A percentile compares a stretch with the other conserved stretches of the same genome.
Conservation (phyloP, 1,140 invertebrate genomes). For the Scaptomyza hsui region DNA sequence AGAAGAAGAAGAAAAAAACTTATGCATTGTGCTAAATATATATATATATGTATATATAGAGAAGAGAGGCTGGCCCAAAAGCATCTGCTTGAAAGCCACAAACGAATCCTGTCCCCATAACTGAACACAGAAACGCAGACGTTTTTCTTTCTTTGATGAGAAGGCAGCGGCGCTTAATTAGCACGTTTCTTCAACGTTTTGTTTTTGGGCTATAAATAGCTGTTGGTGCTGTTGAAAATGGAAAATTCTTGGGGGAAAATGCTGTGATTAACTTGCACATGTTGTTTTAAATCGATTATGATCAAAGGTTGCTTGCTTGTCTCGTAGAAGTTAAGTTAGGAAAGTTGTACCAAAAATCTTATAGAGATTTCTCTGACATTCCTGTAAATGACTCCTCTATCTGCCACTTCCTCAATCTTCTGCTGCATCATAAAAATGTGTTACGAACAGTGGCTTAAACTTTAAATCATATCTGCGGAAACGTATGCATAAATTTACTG, state of each 20-base stretch:
- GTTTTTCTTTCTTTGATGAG: conserved; percentile 26
- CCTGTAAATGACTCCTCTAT: not conserved
- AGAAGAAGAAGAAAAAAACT: conserved; percentile 37
- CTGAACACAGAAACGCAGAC: not conserved
- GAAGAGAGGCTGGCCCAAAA: conserved; percentile 16
- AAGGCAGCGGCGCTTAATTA: conserved; percentile 57
- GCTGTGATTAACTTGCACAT: conserved; percentile 1
- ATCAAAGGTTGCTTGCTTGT: not conserved
- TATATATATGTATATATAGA: no score
- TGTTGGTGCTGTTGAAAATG: not conserved
- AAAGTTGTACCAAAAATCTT: no score
- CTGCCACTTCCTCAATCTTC: not conserved
- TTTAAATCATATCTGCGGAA: conserved; percentile 2
- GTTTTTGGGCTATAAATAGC: conserved; percentile 33
- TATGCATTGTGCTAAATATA: conserved; percentile 73
- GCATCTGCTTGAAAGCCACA: conserved; percentile 28
- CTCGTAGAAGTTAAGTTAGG: no score
- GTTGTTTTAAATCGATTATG: not conserved
- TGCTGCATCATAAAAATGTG: not conserved
- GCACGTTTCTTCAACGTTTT: conserved; percentile 38
- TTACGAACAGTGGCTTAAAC: not conserved
- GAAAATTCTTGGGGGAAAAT: conserved; percentile 3
- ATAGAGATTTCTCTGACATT: no score
- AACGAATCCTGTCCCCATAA: conserved; percentile 46
- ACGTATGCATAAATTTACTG: conserved; percentile 57